Percentiles rank a stretch among this genome's conserved stretches.
Evolutionary conservation across 2,797 vertebrate species (phyloP).

Genomic region (Hippoglossus hippoglossus): DNA sequence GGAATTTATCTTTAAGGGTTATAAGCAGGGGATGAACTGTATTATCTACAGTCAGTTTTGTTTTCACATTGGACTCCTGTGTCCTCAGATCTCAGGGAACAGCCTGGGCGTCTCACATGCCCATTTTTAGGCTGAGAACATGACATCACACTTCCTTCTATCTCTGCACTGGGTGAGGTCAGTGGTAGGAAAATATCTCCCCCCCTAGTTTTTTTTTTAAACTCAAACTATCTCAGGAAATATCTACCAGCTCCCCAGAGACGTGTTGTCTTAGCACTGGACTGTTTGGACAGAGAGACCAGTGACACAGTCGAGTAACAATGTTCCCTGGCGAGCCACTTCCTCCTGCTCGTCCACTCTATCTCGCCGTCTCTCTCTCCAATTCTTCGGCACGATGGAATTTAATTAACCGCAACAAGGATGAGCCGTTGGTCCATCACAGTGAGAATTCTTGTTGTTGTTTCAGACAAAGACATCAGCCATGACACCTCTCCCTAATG

Average conservation of each 20-base stretch:
- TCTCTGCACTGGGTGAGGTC: slow-evolving; percentile 49
- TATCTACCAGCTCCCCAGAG: slow-evolving; percentile 51
- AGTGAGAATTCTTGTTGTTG: slow-evolving; percentile 44
- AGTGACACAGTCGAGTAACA: slow-evolving; percentile 50
- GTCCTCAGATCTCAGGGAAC: slow-evolving; percentile 57
- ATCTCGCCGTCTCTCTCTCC: slow-evolving; percentile 2
- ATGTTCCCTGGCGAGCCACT: slow-evolving; percentile 26
- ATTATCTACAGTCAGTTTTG: slow-evolving; percentile 36
- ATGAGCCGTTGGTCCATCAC: slow-evolving; percentile 40
- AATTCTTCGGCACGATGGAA: slow-evolving; percentile 46
- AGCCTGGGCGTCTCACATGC: slow-evolving; percentile 39
- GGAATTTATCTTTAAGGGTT: slow-evolving; percentile 12
- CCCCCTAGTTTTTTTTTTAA: not conserved
- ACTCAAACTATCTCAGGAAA: slow-evolving; percentile 62
- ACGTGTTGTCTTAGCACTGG: slow-evolving; percentile 16
- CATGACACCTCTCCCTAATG: slow-evolving; percentile 56
- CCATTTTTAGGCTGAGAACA: slow-evolving; percentile 59
- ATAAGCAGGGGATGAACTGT: slow-evolving; percentile 13
- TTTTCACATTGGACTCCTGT: slow-evolving; percentile 44
- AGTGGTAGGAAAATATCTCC: slow-evolving; percentile 41
- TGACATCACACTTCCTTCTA: slow-evolving; percentile 55
- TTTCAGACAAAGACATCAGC: slow-evolving; percentile 53
- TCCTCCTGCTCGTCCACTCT: slow-evolving; percentile 23
- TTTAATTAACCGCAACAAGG: slow-evolving; percentile 56
- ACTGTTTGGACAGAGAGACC: slow-evolving; percentile 33